A percentile compares a stretch with the other conserved stretches of the same genome.
Conservation (phyloP, 2,797 vertebrate species). For the Sebastes wilsoni region DNA sequence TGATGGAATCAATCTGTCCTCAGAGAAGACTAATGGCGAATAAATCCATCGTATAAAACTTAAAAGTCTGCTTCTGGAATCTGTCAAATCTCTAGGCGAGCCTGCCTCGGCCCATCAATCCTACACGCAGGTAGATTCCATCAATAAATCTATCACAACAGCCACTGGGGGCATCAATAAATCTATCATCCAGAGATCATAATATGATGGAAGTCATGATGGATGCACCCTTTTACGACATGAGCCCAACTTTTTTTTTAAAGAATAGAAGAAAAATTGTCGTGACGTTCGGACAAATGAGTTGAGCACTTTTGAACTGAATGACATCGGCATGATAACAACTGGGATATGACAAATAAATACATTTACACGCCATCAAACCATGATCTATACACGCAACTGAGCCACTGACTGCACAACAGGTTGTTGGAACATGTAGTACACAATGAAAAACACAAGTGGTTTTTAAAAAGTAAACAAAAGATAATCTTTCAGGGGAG, state of each 20-base stretch:
- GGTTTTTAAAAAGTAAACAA: constrained; percentile 63
- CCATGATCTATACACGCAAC: constrained; percentile 53
- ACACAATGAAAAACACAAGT: constrained; percentile 74
- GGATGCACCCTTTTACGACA: constrained; percentile 51
- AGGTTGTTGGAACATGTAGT: constrained; percentile 61
- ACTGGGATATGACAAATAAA: constrained; percentile 44
- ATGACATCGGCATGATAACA: constrained; percentile 63
- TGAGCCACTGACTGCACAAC: constrained; percentile 56
- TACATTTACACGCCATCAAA: constrained; percentile 57
- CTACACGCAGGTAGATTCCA: constrained; percentile 49
- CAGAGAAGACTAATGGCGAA: constrained; percentile 30
- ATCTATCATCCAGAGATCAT: constrained; percentile 52
- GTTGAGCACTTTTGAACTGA: constrained; percentile 54
- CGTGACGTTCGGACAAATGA: constrained; percentile 64
- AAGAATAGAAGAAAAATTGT: background rate
- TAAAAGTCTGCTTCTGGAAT: constrained; percentile 46
- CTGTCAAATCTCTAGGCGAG: constrained; percentile 51
- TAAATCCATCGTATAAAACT: constrained; percentile 53
- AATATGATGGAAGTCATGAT: constrained; percentile 52
- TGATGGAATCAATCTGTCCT: constrained; percentile 21
- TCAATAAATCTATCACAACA: constrained; percentile 62
- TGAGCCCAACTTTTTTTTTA: background rate
- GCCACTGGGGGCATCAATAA: constrained; percentile 55
- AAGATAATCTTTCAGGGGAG: constrained; percentile 31
- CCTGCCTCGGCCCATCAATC: constrained; percentile 45